phyloP scores from a whole-genome alignment of 1,140 invertebrate genomes.

The Bombus confusus region DNA sequence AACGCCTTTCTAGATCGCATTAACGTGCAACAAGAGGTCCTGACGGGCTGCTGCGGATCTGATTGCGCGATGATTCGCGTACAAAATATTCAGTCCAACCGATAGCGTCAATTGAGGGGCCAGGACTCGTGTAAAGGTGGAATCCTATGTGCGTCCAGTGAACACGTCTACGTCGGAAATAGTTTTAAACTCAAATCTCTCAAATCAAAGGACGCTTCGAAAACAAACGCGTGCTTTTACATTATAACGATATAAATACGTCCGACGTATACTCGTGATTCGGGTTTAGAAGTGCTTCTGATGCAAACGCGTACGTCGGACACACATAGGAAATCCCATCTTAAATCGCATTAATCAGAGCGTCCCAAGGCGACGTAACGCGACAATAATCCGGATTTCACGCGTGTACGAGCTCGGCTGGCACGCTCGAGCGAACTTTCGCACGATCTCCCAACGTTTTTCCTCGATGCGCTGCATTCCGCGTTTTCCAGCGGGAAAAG shows the following conservation, averaged over 20 bases:
- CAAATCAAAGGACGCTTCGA: too few species aligned
- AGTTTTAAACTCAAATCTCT: too few species aligned
- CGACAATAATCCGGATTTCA: conserved; percentile 14
- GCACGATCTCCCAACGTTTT: conserved; percentile 21
- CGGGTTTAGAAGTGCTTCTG: too few species aligned
- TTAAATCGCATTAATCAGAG: conserved; percentile 19
- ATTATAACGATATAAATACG: too few species aligned
- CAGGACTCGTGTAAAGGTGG: not conserved
- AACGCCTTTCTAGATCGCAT: conserved; percentile 12
- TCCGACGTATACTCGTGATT: too few species aligned
- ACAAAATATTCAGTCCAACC: not conserved
- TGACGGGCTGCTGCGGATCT: too few species aligned
- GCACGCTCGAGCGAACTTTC: conserved; percentile 22
- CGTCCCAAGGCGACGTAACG: not conserved
- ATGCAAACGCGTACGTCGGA: too few species aligned
- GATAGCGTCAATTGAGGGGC: conserved; percentile 13
- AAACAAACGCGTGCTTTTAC: too few species aligned
- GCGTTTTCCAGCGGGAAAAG: conserved; percentile 32
- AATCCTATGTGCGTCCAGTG: too few species aligned
- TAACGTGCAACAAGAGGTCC: not conserved
- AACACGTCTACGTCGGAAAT: too few species aligned
- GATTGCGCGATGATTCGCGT: not conserved
- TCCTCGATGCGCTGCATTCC: not conserved
- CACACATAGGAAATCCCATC: too few species aligned
- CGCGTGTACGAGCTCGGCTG: not conserved